Evolutionary conservation across 1,140 invertebrate species (phyloP), one percentile per base, ranked within the genome.

Genomic region (Asobara japonica): DNA sequence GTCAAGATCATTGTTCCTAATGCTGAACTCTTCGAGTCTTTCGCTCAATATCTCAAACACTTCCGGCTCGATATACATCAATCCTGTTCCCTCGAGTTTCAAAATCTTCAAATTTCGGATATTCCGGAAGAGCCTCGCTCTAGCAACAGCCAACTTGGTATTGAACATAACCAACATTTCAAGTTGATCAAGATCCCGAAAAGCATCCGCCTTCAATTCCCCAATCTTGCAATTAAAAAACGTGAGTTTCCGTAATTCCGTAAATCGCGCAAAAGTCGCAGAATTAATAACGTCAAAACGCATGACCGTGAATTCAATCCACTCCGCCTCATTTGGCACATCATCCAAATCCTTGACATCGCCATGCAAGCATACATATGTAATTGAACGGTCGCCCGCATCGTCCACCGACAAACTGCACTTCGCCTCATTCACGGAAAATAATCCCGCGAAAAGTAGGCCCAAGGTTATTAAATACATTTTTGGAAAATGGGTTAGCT

Each of bases 291-390:
- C 20, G 8, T 74, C 62, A 25, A 83, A 73, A 8, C 76, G 73
- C 6, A 78, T 79, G 29, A 83, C 81, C 20, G 82, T 78, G 48
- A 83, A 83, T 68, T 83, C 80, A 45, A 83, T 83, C 80, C 79
- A 82, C 18, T 82, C 80, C 16, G 74, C 74, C 6, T 83, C 75
- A 48, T 18, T 65, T 22, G 80, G 69, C 6, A 83, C 69, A 13
- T 76, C 76, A 2, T 77, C 41, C 56, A 83, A 72, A 62, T 83
- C 77, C 31, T 48, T 38, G 20, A 82, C 67, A 72, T 79, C 73
- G 31, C 74, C 67, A 13, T 81, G 74, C 7, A 79, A 76, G 41
- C 82, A 83, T 18, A 75, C 79, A 64, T 83, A 83, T 18, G 80
- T 81, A 69, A 81, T 77, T 69, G 76, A 76, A 22, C 76, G 73